These are phyloP conservation scores for Macaca nemestrina DNA, from an alignment of 2,113 vertebrate genomes.

Conservation along the genomic window DNA sequence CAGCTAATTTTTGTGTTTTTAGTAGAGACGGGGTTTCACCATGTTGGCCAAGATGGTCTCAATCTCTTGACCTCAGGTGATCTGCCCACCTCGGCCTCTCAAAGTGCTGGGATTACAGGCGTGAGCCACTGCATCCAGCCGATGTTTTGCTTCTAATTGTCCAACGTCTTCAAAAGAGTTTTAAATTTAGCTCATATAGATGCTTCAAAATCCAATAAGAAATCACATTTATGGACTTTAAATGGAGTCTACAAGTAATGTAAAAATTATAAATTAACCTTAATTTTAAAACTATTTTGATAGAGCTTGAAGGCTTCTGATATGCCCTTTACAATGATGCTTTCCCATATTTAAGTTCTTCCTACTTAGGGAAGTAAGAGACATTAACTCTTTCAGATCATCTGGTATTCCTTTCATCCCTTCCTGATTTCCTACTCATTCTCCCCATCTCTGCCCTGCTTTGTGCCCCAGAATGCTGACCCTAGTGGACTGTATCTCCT, in stretches of 20 bases:
- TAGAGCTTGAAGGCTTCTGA: background rate
- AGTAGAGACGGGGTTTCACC: too few species aligned
- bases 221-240: conserved; percentile 23
- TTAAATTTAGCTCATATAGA: conserved; percentile 43
- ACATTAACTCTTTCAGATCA: background rate
- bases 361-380: background rate
- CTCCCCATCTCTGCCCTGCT: background rate
- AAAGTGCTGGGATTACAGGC: too few species aligned
- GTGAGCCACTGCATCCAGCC: too few species aligned
- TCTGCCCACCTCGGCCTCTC: too few species aligned
- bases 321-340: background rate
- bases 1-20: too few species aligned
- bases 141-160: conserved; percentile 45
- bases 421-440: background rate
- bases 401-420: background rate
- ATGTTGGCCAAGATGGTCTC: too few species aligned
- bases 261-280: conserved; percentile 34
- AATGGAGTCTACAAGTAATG: background rate
- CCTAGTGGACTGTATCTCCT: background rate
- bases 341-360: conserved; percentile 14
- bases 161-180: conserved; percentile 23
- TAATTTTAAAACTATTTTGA: conserved; percentile 36
- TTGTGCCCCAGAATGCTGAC: background rate
- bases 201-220: conserved; percentile 25
- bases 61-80: too few species aligned